Evolutionary conservation across 2,888 invertebrate species (phyloP), one percentile per base, ranked within the genome.

Genomic region (Venusia cambrica): DNA sequence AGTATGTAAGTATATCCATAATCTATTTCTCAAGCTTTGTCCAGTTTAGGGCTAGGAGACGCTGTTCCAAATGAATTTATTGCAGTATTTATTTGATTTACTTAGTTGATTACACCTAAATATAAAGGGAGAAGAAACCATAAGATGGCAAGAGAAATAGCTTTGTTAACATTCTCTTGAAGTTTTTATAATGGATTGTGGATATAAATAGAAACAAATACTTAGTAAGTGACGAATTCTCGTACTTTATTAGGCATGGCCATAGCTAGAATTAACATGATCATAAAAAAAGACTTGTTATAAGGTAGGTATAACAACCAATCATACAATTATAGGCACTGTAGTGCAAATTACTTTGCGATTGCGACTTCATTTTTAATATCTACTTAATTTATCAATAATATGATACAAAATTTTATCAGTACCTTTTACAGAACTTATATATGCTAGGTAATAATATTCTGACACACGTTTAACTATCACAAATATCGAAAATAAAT

Each of bases 181-280:
- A n/a, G n/a, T n/a, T n/a, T n/a, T n/a, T n/a, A n/a, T n/a, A n/a
- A n/a, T n/a, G n/a, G n/a, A n/a, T n/a, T n/a, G n/a, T n/a, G n/a
- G n/a, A n/a, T n/a, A n/a, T n/a, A 35, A 11, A 22, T 33, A 35
- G 37, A 38, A 31, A 17, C 18, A 27, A 26, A 12, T 16, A 4
- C n/a, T n/a, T n/a, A n/a, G n/a, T n/a, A n/a, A n/a, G 3, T 22
- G 20, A 38, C 36, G 32, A 45, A 35, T 35, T 35, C 38, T 45
- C 40, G 35, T 31, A 27, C 48, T 45, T 50, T 47, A 41, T 50
- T 32, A 50, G 35, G 38, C 40, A 50, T 50, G 50, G 47, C 47
- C 47, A 32, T 45, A 30, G 29, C 39, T 39, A 36, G 29, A 44
- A 24, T 18, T 19, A 22, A 39, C 30, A 38, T 33, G 35, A 39